A percentile compares a stretch with the other conserved stretches of the same genome.
Evolutionary conservation across 2,113 vertebrate genomes (phyloP).

Genomic region (Eptatretus burgeri): DNA sequence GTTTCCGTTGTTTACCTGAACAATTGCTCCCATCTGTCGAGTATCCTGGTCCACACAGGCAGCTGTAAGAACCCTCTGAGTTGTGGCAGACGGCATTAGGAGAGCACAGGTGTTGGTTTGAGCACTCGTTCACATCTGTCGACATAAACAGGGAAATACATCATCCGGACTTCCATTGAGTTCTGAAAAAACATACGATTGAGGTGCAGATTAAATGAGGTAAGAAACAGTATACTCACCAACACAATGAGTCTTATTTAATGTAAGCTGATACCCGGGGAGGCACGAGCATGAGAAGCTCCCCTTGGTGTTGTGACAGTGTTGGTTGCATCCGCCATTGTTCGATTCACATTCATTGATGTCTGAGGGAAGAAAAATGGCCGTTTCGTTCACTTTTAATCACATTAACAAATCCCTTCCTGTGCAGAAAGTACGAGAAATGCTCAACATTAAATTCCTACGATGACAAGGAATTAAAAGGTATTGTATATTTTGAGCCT

Average conservation of each 20-base stretch:
- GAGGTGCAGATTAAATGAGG: too few species aligned
- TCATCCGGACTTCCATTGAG: too few species aligned
- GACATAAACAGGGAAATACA: background rate
- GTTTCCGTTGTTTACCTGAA: background rate
- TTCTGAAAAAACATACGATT: too few species aligned
- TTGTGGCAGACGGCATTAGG: background rate
- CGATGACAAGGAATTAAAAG: too few species aligned
- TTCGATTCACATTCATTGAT: background rate
- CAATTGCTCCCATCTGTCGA: background rate
- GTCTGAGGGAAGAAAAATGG: background rate
- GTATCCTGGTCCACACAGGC: background rate
- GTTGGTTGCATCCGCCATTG: conserved; percentile 4
- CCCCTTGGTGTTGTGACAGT: background rate
- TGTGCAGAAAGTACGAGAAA: too few species aligned
- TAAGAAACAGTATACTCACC: background rate
- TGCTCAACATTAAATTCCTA: too few species aligned
- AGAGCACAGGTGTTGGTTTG: background rate
- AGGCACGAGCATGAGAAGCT: background rate
- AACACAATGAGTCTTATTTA: background rate
- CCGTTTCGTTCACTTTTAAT: too few species aligned
- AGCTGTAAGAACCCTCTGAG: background rate
- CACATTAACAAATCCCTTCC: too few species aligned
- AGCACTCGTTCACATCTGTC: background rate
- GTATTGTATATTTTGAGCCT: too few species aligned
- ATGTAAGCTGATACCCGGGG: background rate